Evolutionary conservation across 2,888 invertebrate genomes (phyloP).

Genomic region (Drosophila longiperda): DNA sequence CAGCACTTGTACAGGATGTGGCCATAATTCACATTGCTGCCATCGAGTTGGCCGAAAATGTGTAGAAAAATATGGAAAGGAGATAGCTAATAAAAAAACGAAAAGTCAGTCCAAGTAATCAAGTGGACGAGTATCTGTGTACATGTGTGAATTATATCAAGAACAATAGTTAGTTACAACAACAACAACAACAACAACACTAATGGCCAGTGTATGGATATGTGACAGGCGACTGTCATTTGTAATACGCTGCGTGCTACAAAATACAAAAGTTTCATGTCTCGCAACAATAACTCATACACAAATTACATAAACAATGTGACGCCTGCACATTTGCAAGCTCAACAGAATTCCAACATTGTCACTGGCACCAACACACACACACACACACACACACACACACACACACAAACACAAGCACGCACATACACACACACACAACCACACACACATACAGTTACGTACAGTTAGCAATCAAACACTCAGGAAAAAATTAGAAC

Average conservation of each 20-base stretch:
- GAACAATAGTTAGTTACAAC: slow-evolving; percentile 16
- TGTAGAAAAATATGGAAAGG: slow-evolving; percentile 28
- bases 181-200: slow-evolving; percentile 11
- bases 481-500: background rate
- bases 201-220: slow-evolving; percentile 24
- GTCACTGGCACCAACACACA: slow-evolving; percentile 14
- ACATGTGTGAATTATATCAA: slow-evolving; percentile 6
- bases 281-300: slow-evolving; percentile 67
- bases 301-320: slow-evolving; percentile 50
- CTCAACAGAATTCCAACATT: slow-evolving; percentile 26
- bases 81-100: background rate
- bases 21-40: slow-evolving; percentile 61
- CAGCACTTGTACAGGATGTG: slow-evolving; percentile 43
- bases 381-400: background rate
- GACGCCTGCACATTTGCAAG: slow-evolving; percentile 55
- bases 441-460: background rate
- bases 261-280: slow-evolving; percentile 61
- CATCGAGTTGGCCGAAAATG: slow-evolving; percentile 45
- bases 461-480: background rate
- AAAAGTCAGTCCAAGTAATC: slow-evolving; percentile 21
- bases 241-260: slow-evolving; percentile 57
- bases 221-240: slow-evolving; percentile 68
- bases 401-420: background rate
- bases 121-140: background rate
- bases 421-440: background rate